phyloP scores from a whole-genome alignment of 64 coral and sea anemone genomes.

The Acropora tenuis region DNA sequence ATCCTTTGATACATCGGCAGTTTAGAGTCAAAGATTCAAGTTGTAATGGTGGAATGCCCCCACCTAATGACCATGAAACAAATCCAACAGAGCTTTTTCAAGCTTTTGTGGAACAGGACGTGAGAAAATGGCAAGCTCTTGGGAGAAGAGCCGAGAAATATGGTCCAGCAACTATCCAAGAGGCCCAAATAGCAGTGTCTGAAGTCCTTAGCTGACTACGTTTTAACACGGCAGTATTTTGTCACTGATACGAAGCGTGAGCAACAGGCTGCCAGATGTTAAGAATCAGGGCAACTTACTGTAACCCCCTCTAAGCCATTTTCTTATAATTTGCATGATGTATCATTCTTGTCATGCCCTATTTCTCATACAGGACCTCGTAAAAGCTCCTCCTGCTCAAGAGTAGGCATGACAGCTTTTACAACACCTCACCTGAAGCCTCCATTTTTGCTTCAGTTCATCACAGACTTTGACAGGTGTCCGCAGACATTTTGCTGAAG shows the following conservation, averaged over 20 bases:
- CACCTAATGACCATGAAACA: too few species aligned
- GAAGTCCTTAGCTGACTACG: too few species aligned
- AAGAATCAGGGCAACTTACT: neutral
- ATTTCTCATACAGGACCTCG: neutral
- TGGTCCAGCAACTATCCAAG: too few species aligned
- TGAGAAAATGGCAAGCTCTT: too few species aligned
- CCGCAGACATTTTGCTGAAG: conserved; percentile 4
- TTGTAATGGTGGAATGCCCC: neutral
- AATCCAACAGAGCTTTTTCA: too few species aligned
- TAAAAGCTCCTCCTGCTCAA: conserved; percentile 5
- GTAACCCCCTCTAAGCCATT: conserved; percentile 5
- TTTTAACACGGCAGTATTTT: too few species aligned
- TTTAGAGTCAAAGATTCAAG: neutral
- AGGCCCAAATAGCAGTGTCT: too few species aligned
- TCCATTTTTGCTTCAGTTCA: conserved; percentile 10
- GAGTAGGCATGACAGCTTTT: conserved; percentile 6
- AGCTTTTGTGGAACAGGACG: too few species aligned
- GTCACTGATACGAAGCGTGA: too few species aligned
- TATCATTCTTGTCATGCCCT: conserved; percentile 13
- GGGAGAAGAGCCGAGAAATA: too few species aligned
- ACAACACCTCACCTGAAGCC: conserved; percentile 3
- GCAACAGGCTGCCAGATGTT: neutral
- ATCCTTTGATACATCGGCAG: neutral
- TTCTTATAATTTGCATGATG: conserved; percentile 18
- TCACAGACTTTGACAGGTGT: conserved; percentile 7